A percentile compares a stretch with the other conserved stretches of the same genome.
These are phyloP conservation scores for Tenthredo scrophulariae DNA, from an alignment of 2,888 invertebrate genomes.

Conservation along the genomic window DNA sequence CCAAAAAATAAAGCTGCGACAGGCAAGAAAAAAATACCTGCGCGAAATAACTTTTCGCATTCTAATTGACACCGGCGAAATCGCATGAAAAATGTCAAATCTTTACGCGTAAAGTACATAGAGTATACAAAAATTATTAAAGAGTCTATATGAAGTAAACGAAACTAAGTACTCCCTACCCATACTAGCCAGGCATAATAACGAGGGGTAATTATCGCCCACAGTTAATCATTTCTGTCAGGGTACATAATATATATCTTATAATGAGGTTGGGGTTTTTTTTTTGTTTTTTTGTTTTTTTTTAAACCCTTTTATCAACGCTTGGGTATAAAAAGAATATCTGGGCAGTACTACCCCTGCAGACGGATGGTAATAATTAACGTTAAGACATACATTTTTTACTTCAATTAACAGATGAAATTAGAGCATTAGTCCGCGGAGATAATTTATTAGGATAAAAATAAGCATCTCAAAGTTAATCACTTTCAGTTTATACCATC, in stretches of 20 bases:
- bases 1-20: neutral
- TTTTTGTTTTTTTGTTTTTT: conserved; percentile 12
- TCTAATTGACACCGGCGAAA: neutral
- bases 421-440: neutral
- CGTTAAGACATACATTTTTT: conserved; percentile 33
- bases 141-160: neutral
- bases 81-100: neutral
- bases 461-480: neutral
- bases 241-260: conserved; percentile 19
- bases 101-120: neutral
- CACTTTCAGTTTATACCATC: neutral
- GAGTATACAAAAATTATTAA: neutral
- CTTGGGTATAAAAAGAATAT: neutral
- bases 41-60: neutral
- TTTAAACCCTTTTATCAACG: neutral
- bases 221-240: conserved; percentile 34
- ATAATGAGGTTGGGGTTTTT: conserved; percentile 22
- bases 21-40: neutral
- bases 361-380: neutral
- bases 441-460: conserved; percentile 1
- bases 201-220: conserved; percentile 37
- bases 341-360: neutral
- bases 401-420: conserved; percentile 32
- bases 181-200: conserved; percentile 15
- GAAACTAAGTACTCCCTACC: neutral